These are phyloP conservation scores for Brachionus paranguensis DNA, from an alignment of 1,140 invertebrate genomes.

Conservation along the genomic window DNA sequence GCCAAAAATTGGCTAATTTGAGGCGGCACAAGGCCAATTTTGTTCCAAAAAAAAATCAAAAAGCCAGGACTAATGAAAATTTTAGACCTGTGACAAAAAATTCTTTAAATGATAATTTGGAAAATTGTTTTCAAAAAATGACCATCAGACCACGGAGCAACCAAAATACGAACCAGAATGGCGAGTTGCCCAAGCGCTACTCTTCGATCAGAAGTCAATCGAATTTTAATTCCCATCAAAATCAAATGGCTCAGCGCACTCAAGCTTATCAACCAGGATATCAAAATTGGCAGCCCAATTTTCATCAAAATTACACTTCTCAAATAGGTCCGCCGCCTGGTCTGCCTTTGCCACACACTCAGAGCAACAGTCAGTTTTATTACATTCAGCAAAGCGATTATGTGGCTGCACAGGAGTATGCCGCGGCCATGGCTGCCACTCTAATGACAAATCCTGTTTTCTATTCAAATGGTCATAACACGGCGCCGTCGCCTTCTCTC, in stretches of 20 bases:
- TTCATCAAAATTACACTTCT: not conserved
- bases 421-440: not conserved
- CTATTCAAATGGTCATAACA: not conserved
- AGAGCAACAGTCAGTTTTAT: not conserved
- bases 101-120: not conserved
- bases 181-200: not conserved
- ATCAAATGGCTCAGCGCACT: not conserved
- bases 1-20: not conserved
- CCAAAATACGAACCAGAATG: not conserved
- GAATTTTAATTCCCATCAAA: not conserved
- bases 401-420: not conserved
- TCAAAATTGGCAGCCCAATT: conserved; percentile 15
- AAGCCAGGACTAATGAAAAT: not conserved
- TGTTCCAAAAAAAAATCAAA: not conserved
- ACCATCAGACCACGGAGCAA: not conserved
- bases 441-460: not conserved
- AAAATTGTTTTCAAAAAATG: conserved; percentile 4
- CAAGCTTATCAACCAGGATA: not conserved
- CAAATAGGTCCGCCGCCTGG: not conserved
- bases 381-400: not conserved
- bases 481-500: not conserved
- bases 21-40: not conserved
- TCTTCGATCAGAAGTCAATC: not conserved
- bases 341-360: not conserved
- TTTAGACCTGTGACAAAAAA: not conserved